Conservation (phyloP, 2,113 vertebrate species). For the Cryptotis parvus region DNA sequence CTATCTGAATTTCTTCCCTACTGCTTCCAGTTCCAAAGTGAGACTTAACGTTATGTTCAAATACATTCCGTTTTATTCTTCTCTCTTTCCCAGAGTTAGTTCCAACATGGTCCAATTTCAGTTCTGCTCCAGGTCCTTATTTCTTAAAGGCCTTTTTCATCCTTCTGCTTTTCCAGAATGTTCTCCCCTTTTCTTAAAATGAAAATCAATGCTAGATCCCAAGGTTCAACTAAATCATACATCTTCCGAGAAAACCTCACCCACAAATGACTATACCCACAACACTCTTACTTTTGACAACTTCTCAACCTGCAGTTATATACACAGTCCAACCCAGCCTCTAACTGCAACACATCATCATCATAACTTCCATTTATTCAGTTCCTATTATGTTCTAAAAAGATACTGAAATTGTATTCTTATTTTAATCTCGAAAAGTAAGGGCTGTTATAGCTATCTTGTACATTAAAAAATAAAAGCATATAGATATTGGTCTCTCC, state of each 20-base stretch:
- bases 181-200: not conserved
- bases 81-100: not conserved
- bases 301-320: not conserved
- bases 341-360: not conserved
- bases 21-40: not conserved
- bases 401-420: not conserved
- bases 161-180: not conserved
- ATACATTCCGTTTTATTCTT: not conserved
- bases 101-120: not conserved
- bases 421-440: not conserved
- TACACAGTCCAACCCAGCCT: not conserved
- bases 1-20: not conserved
- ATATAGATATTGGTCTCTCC: not conserved
- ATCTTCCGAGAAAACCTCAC: not conserved
- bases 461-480: not conserved
- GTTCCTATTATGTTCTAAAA: not conserved
- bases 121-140: not conserved
- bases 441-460: not conserved
- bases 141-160: too few species aligned
- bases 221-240: not conserved
- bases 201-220: not conserved
- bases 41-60: not conserved
- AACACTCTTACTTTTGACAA: not conserved
- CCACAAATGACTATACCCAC: not conserved
- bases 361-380: not conserved